Base-by-base conservation (phyloP, 2,797 vertebrate genomes). In the Lophotriccus pileatus region DNA sequence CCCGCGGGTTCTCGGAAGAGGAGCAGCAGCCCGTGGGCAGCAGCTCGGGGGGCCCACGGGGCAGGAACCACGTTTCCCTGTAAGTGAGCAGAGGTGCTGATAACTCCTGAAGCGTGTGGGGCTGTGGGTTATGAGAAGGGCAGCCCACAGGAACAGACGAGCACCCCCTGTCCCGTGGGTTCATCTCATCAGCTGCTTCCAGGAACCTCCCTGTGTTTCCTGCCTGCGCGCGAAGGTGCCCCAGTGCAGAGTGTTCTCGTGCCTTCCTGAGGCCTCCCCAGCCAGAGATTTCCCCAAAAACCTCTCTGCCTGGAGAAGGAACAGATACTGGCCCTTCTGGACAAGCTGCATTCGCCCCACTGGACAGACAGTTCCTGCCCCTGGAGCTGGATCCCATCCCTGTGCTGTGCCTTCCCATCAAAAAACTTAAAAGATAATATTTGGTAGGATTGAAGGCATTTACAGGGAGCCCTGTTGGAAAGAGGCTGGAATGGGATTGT, bases 221-320 rank as follows among this genome's bases (percentile, higher is more conserved):
- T 36, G 32, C 18, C 56, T 64, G n/a, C n/a, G n/a, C n/a, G n/a
- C n/a, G 68, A 75, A 50, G 34, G 4, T 52, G 32, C 18, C 21
- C 0, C 2, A 11, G 67, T 14, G 10, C 32, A 1, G 39, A 5
- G 6, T 10, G 28, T 43, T 74, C 50, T n/a, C 10, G 3, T n/a
- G 62, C 52, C 24, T 62, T 47, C 64, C 44, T 21, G 2, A 58
- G 47, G 49, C 43, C 43, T 64, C 66, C 36, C 2, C 18, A 62
- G 23, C 28, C 36, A 5, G 56, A 66, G 60, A 10, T 23, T 23
- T 13, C 37, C 55, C 46, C 24, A 32, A 34, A 16, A 4, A 23
- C 7, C 3, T 46, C 64, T 28, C 32, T n/a, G 24, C 25, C 22
- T 10, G 67, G 32, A 39, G 36, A 22, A 46, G 11, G 34, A 39